Percentiles rank a stretch among this genome's conserved stretches.
Evolutionary conservation across 2,888 invertebrate species (phyloP).

Genomic region (Argyra leucocephala): DNA sequence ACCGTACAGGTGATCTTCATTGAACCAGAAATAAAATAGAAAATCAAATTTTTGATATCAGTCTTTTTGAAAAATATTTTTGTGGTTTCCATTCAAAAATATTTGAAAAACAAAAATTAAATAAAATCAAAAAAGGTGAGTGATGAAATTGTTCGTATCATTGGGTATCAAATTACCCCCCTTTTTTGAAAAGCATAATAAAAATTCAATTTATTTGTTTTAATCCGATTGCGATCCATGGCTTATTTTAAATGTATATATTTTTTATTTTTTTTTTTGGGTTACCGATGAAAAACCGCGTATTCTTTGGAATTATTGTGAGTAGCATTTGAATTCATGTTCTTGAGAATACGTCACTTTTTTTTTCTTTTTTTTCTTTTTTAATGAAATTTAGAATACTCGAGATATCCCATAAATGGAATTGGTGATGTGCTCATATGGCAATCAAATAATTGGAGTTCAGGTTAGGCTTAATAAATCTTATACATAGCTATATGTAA

Average conservation of each 20-base stretch:
- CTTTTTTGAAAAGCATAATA: not conserved
- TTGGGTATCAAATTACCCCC: not conserved
- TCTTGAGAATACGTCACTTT: no score
- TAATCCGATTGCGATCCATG: slow-evolving; percentile 1
- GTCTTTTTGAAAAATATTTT: not conserved
- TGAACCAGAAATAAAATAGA: not conserved
- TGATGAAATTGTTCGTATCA: not conserved
- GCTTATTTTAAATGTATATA: no score
- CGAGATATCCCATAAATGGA: no score
- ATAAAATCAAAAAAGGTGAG: no score
- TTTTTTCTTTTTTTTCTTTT: no score
- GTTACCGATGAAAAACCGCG: not conserved
- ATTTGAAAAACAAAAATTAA: no score
- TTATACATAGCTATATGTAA: no score
- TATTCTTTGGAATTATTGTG: not conserved
- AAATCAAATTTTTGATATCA: not conserved
- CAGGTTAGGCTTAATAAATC: no score
- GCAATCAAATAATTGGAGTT: no score
- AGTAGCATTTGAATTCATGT: not conserved
- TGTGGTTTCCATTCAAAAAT: not conserved
- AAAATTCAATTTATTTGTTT: slow-evolving; percentile 1
- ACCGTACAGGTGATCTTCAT: slow-evolving; percentile 1
- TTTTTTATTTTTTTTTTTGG: no score
- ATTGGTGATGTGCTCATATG: no score
- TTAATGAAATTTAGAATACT: no score